Evolutionary conservation across 2,113 vertebrate species (phyloP).

Genomic region (Girardinichthys multiradiatus): DNA sequence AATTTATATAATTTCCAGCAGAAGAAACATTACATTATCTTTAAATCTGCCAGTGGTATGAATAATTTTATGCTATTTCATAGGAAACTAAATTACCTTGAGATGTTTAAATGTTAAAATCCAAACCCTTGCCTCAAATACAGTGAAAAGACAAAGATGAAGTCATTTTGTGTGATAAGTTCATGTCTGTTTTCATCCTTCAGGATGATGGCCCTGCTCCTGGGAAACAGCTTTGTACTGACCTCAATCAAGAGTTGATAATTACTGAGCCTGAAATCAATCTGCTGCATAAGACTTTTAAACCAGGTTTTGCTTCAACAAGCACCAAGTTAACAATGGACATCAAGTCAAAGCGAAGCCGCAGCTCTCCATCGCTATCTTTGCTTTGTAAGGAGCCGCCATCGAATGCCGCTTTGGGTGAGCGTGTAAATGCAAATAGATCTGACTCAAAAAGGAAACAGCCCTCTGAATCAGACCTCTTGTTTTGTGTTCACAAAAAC

Average conservation of each 20-base stretch:
- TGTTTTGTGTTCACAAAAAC: slow-evolving; percentile 45
- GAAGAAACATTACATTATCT: neutral
- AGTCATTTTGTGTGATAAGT: neutral
- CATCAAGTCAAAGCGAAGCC: slow-evolving; percentile 71
- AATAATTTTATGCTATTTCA: neutral
- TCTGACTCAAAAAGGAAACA: slow-evolving; percentile 49
- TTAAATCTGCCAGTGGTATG: neutral
- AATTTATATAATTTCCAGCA: neutral
- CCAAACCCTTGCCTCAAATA: neutral
- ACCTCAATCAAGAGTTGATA: slow-evolving; percentile 87
- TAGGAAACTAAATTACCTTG: neutral
- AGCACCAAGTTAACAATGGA: slow-evolving; percentile 58
- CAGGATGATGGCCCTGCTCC: slow-evolving; percentile 77
- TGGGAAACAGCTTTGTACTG: slow-evolving; percentile 53
- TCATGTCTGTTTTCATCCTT: slow-evolving; percentile 25
- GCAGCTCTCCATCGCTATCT: slow-evolving; percentile 76
- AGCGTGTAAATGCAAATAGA: slow-evolving; percentile 29
- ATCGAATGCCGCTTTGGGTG: slow-evolving; percentile 41
- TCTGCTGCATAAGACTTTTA: slow-evolving; percentile 56
- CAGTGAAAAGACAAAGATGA: neutral
- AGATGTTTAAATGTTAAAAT: neutral
- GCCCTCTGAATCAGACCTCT: slow-evolving; percentile 69
- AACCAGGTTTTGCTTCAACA: slow-evolving; percentile 43
- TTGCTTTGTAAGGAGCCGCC: slow-evolving; percentile 64
- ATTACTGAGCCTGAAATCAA: slow-evolving; percentile 89